phyloP scores from a whole-genome alignment of 2,797 vertebrate genomes.

The Brachymystax lenok region DNA sequence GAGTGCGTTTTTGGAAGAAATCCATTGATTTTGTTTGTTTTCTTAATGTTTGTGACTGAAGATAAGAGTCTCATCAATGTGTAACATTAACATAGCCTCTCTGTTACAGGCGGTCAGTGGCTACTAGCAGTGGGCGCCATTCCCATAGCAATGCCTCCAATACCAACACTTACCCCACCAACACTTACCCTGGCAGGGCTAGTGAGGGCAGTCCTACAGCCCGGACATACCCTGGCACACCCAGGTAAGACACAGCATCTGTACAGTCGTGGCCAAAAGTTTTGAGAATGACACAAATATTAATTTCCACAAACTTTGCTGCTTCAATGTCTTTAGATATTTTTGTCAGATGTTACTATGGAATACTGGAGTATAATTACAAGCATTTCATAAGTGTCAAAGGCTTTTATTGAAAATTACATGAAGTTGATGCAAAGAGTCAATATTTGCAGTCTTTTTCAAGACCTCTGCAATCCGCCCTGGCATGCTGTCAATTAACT shows the following conservation, averaged over 20 bases:
- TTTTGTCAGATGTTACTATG: too few species aligned
- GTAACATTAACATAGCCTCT: not conserved
- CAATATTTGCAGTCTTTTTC: too few species aligned
- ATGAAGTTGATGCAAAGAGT: too few species aligned
- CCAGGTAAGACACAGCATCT: conserved; percentile 60
- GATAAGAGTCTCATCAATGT: too few species aligned
- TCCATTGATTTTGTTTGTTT: not conserved
- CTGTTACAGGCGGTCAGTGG: conserved; percentile 63
- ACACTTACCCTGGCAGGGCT: conserved; percentile 76
- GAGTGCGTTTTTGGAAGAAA: not conserved
- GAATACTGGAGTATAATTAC: too few species aligned
- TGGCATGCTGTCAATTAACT: too few species aligned
- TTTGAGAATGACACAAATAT: too few species aligned
- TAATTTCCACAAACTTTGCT: too few species aligned
- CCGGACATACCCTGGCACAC: conserved; percentile 78
- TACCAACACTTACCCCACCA: conserved; percentile 79
- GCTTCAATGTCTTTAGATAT: too few species aligned
- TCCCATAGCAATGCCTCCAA: conserved; percentile 69
- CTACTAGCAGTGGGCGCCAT: conserved; percentile 58
- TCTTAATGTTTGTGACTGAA: not conserved
- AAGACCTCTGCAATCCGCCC: too few species aligned
- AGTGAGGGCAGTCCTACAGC: conserved; percentile 86
- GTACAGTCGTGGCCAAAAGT: not conserved
- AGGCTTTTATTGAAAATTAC: too few species aligned
- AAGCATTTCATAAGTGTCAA: too few species aligned